A percentile compares a stretch with the other conserved stretches of the same genome.
Evolutionary conservation across 2,888 invertebrate genomes (phyloP).

Genomic region (Kryphioiulus occultus): DNA sequence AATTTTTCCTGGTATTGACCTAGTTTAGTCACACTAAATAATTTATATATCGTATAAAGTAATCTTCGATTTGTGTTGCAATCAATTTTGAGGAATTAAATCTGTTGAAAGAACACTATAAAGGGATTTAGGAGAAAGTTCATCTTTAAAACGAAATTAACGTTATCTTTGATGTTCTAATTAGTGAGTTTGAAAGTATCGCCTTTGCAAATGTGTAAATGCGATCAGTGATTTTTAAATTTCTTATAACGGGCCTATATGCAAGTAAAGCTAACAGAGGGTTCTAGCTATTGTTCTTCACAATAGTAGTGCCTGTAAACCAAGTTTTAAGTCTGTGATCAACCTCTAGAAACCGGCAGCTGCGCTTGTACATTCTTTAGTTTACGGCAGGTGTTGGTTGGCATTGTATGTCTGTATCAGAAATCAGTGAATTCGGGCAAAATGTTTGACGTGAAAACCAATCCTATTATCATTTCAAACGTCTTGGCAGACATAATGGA

Average conservation of each 20-base stretch:
- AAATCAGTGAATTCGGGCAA: not conserved
- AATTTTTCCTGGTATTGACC: slow-evolving; percentile 29
- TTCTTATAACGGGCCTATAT: no score
- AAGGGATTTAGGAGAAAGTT: not conserved
- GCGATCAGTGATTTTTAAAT: no score
- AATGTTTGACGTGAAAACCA: not conserved
- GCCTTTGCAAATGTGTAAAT: no score
- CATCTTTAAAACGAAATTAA: not conserved
- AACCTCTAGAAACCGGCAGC: not conserved
- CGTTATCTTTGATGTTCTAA: no score
- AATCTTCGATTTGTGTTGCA: not conserved
- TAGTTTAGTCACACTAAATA: not conserved
- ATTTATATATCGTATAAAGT: not conserved
- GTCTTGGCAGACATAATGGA: not conserved
- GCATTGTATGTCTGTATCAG: not conserved
- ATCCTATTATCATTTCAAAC: not conserved
- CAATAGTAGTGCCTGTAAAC: not conserved
- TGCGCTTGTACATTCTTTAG: not conserved
- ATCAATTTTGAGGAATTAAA: not conserved
- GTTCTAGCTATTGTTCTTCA: no score
- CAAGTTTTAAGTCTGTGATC: not conserved
- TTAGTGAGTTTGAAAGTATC: no score
- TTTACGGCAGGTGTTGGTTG: not conserved
- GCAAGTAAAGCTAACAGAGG: no score
- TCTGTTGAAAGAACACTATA: not conserved